Base-by-base conservation (phyloP, 2,888 invertebrate species). In the Fragum whitleyi region DNA sequence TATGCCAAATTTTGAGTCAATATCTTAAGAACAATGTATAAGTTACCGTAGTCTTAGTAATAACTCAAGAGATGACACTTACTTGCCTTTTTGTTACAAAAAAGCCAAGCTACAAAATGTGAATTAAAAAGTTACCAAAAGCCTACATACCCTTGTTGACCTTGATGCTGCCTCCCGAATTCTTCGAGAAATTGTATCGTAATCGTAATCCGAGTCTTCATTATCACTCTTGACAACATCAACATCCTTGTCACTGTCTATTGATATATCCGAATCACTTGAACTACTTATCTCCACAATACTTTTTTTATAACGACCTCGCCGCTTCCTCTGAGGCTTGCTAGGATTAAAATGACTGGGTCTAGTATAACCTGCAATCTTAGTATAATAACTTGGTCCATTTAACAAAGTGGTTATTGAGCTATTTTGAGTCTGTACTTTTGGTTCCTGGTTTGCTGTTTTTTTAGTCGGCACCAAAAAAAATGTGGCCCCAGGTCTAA, bases 161-260 rank as follows among this genome's bases (percentile, higher is more conserved):
- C 2, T 61, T n/a, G 16, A 32, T 32, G 61, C 67, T 65, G 75
- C 79, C 29, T 51, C 62, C 47, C 42, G 70, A 0, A 79, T 67
- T 14, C 59, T 68, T 23, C 71, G 53, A 6, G 79, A 79, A 26
- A 79, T 71, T 21, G 57, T 57, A 19, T 79, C 79, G 74, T 79
- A 79, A 59, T 79, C 79, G 57, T 79, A 79, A 32, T 65, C 57
- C 6, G 62, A 36, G 39, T 79, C 79, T 39, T 70, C 61, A 16
- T 57, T 59, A 32, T 57, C 42, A 14, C 21, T 51, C 7, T 11
- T 28, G 14, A 14, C 14, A 9, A 61, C 71, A 29, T 36, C 19
- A 7, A 26, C 2, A 28, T 65, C 65, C 19, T 55, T 67, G 19
- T 47, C 32, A 65, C 65, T 65, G 3, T 65, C 26, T 6, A 26